Evolutionary conservation across 2,797 vertebrate species (phyloP).

Genomic region (Tympanoctomys barrerae): DNA sequence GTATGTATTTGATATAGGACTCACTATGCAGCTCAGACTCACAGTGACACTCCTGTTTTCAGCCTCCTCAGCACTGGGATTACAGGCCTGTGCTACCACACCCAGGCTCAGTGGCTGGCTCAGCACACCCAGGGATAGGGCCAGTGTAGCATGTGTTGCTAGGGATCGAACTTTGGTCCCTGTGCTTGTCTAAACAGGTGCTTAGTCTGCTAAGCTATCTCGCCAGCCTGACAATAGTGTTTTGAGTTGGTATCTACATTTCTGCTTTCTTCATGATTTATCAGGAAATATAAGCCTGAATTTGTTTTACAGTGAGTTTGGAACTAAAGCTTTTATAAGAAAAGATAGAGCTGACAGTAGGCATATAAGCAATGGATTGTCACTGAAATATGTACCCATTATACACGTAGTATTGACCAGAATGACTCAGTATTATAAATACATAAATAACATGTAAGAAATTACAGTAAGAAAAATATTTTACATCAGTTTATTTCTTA

Average conservation of each 20-base stretch:
- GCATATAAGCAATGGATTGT: not conserved
- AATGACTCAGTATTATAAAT: not conserved
- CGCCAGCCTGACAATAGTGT: not conserved
- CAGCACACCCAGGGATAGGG: too few species aligned
- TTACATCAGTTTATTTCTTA: conserved; percentile 31
- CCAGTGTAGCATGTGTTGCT: too few species aligned
- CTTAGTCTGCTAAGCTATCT: too few species aligned
- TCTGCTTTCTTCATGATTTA: not conserved
- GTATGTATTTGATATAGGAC: too few species aligned
- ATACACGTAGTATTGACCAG: not conserved
- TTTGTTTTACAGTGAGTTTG: conserved; percentile 3
- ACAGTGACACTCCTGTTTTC: too few species aligned
- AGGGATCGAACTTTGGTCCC: too few species aligned
- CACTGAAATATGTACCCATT: not conserved
- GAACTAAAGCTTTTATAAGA: not conserved
- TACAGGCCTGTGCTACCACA: too few species aligned
- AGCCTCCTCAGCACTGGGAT: too few species aligned
- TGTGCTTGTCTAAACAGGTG: too few species aligned
- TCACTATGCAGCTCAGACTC: too few species aligned
- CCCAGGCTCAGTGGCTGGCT: too few species aligned
- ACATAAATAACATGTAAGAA: not conserved
- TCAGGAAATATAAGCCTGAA: not conserved
- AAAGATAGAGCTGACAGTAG: not conserved
- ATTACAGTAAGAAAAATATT: not conserved
- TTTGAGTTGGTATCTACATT: not conserved